Conservation (phyloP, 2,888 invertebrate species). For the Amiota mariae region DNA sequence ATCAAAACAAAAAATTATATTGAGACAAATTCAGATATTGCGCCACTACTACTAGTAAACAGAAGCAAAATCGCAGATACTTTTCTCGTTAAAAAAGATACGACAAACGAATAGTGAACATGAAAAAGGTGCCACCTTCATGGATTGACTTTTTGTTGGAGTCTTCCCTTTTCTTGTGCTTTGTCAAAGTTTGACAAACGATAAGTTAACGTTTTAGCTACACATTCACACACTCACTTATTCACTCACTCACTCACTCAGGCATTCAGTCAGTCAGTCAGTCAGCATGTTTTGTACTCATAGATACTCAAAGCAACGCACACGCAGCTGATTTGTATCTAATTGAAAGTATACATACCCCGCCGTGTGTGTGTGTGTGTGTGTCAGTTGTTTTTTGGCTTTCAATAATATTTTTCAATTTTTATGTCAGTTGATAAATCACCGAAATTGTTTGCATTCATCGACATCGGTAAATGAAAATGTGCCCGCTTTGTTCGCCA, state of each 20-base stretch:
- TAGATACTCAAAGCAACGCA: slow-evolving; percentile 33
- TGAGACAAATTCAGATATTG: not conserved
- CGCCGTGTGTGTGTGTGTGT: not conserved
- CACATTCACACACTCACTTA: not conserved
- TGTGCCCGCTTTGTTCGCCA: not conserved
- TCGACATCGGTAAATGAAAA: slow-evolving; percentile 4
- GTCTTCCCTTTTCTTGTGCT: slow-evolving; percentile 62
- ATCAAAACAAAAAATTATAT: not conserved
- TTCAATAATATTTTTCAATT: slow-evolving; percentile 51
- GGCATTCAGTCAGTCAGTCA: too few relatives aligned
- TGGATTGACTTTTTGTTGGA: slow-evolving; percentile 3
- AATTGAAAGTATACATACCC: slow-evolving; percentile 56
- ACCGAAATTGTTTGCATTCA: slow-evolving; percentile 39
- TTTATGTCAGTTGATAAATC: slow-evolving; percentile 62
- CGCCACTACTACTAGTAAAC: slow-evolving; percentile 17
- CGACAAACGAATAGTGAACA: not conserved
- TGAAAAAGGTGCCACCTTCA: slow-evolving; percentile 22
- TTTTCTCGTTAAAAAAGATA: not conserved
- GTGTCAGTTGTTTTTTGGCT: not conserved
- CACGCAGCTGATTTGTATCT: slow-evolving; percentile 65
- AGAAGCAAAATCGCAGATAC: not conserved
- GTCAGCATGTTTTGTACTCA: not conserved
- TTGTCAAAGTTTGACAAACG: slow-evolving; percentile 62
- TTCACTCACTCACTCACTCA: slow-evolving; percentile 28
- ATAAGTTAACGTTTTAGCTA: slow-evolving; percentile 42